Conservation (phyloP, 2,113 vertebrate genomes). For the Haemorhous mexicanus region DNA sequence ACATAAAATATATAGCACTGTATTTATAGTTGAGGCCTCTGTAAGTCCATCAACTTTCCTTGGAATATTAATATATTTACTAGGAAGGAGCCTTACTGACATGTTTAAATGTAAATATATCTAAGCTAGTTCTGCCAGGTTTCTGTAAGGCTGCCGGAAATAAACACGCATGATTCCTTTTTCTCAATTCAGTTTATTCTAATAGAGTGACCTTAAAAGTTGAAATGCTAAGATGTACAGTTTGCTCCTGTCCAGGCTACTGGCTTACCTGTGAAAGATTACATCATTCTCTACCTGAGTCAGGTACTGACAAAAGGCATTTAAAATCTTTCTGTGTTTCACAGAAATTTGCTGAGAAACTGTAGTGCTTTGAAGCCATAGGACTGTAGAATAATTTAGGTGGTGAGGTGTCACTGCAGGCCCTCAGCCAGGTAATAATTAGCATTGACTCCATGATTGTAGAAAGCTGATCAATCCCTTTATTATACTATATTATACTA, state of each 20-base stretch:
- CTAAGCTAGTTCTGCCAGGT: not conserved
- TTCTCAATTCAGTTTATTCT: not conserved
- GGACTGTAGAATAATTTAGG: not conserved
- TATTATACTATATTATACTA: no score
- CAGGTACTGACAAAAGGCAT: not conserved
- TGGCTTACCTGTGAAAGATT: not conserved
- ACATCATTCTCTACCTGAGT: fast-evolving
- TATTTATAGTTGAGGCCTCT: not conserved
- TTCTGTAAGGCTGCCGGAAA: not conserved
- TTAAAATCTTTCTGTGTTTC: not conserved
- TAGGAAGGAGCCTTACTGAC: not conserved
- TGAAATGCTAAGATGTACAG: not conserved
- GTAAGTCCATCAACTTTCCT: not conserved
- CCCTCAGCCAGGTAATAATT: no score
- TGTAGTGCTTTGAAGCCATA: not conserved
- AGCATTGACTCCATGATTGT: no score
- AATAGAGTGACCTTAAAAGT: not conserved
- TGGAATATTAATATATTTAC: not conserved
- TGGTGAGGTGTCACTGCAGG: not conserved
- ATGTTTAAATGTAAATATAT: not conserved
- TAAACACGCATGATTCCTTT: not conserved
- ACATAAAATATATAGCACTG: not conserved
- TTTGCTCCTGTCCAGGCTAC: not conserved
- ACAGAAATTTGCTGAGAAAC: not conserved
- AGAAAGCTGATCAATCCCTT: no score